Conservation (phyloP, 1,140 invertebrate genomes). For the Hermetia illucens region DNA sequence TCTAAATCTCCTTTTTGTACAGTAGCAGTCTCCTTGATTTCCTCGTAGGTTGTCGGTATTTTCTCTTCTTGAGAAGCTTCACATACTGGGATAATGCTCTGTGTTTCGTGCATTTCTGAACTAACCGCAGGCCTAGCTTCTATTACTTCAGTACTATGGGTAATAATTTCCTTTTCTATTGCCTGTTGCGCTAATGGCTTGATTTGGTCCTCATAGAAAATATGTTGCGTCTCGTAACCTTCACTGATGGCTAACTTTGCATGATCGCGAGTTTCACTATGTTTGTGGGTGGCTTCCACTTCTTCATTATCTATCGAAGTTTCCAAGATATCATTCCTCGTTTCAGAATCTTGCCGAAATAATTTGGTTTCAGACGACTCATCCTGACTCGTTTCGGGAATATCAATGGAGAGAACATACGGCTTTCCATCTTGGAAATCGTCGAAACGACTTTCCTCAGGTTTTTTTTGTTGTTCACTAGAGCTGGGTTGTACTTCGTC, state of each 20-base stretch:
- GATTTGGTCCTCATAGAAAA: not conserved
- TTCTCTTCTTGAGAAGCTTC: too few species aligned
- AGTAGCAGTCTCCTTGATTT: too few species aligned
- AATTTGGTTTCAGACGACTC: slow-evolving; percentile 13
- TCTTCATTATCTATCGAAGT: too few species aligned
- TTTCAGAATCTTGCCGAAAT: slow-evolving; percentile 22
- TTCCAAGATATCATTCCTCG: slow-evolving; percentile 24
- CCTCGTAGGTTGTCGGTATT: too few species aligned
- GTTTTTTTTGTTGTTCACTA: not conserved
- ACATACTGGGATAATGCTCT: not conserved
- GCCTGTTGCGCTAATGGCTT: not conserved
- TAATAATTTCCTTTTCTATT: not conserved
- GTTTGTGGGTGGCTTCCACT: too few species aligned
- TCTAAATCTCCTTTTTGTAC: slow-evolving; percentile 1
- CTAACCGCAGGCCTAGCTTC: not conserved
- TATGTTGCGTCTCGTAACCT: not conserved
- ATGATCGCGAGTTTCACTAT: not conserved
- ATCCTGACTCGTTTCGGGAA: slow-evolving; percentile 17
- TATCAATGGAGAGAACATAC: too few species aligned
- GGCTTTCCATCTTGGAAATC: too few species aligned
- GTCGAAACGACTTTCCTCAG: too few species aligned
- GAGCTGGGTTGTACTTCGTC: not conserved
- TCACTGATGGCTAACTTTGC: not conserved
- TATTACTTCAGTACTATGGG: not conserved
- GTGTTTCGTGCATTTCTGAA: too few species aligned